These are phyloP conservation scores for Seriola quinqueradiata DNA, from an alignment of 2,113 vertebrate genomes.

Conservation along the genomic window DNA sequence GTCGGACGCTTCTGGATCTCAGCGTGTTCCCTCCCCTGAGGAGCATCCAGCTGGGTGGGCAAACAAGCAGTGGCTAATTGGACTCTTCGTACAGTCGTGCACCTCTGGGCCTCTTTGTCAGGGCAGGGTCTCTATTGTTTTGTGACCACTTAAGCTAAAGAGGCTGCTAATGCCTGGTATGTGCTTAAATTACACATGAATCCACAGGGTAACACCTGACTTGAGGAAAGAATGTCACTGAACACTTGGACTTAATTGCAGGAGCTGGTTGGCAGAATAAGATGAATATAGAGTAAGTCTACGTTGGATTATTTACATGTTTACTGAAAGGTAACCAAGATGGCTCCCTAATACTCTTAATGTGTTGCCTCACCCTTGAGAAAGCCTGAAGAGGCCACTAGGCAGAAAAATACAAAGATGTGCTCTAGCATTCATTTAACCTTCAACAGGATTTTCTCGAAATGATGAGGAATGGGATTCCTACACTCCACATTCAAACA, in stretches of 20 bases:
- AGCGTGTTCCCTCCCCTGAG: conserved; percentile 41
- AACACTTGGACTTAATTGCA: background rate
- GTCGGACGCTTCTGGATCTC: conserved; percentile 44
- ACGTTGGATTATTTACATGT: conserved; percentile 1
- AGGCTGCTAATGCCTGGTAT: conserved; percentile 15
- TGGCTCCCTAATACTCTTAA: background rate
- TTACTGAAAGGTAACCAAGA: background rate
- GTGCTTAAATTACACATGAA: conserved; percentile 40
- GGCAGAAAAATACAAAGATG: conserved; percentile 4
- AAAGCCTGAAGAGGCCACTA: background rate
- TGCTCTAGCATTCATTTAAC: conserved; percentile 3
- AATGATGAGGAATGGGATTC: conserved; percentile 28
- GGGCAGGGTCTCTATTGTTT: conserved; percentile 32
- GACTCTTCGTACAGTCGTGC: conserved; percentile 22
- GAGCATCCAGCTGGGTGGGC: conserved; percentile 40
- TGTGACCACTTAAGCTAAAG: conserved; percentile 25
- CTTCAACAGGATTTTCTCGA: conserved; percentile 12
- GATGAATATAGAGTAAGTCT: background rate
- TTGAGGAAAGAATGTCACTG: conserved; percentile 5
- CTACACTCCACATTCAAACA: conserved; percentile 36
- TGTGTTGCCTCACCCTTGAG: conserved; percentile 2
- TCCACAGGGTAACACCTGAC: conserved; percentile 27
- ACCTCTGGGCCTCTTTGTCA: conserved; percentile 42
- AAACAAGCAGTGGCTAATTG: conserved; percentile 59
- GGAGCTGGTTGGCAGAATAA: background rate